Conservation (phyloP, 2,888 invertebrate species). For the Peribatodes rhomboidaria region DNA sequence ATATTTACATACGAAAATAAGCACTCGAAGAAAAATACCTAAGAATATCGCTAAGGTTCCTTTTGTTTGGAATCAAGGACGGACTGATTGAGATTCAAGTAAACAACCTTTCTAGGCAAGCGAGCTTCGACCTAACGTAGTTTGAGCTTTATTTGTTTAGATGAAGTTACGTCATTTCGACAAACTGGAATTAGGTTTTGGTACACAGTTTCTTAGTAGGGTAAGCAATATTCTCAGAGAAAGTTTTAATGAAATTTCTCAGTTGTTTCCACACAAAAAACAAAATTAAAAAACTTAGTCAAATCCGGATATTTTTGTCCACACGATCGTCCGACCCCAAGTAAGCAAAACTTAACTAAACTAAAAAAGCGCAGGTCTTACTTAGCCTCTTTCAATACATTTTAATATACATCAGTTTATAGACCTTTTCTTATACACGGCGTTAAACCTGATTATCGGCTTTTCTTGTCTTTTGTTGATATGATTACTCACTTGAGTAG, state of each 20-base stretch:
- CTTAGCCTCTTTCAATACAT: too few relatives aligned
- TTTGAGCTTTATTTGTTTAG: constrained; percentile 26
- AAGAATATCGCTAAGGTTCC: constrained; percentile 20
- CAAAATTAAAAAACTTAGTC: too few relatives aligned
- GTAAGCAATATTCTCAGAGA: background rate
- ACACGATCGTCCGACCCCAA: too few relatives aligned
- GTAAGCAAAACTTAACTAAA: too few relatives aligned
- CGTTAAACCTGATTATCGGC: too few relatives aligned
- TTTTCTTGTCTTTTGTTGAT: too few relatives aligned
- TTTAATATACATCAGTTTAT: too few relatives aligned
- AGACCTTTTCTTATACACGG: too few relatives aligned
- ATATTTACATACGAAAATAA: constrained; percentile 50
- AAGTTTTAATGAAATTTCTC: background rate
- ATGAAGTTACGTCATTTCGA: constrained; percentile 25
- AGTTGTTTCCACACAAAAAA: too few relatives aligned
- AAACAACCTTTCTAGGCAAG: constrained; percentile 35
- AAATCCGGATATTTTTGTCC: too few relatives aligned
- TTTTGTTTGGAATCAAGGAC: constrained; percentile 35
- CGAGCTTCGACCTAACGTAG: constrained; percentile 25
- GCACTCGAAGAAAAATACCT: constrained; percentile 34
- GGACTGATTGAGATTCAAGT: constrained; percentile 32
- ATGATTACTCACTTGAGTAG: too few relatives aligned
- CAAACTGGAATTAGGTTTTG: constrained; percentile 24
- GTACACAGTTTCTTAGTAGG: background rate
- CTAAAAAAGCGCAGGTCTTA: too few relatives aligned